Evolutionary conservation across 1,140 invertebrate species (phyloP).

Genomic region (Formica selysi): DNA sequence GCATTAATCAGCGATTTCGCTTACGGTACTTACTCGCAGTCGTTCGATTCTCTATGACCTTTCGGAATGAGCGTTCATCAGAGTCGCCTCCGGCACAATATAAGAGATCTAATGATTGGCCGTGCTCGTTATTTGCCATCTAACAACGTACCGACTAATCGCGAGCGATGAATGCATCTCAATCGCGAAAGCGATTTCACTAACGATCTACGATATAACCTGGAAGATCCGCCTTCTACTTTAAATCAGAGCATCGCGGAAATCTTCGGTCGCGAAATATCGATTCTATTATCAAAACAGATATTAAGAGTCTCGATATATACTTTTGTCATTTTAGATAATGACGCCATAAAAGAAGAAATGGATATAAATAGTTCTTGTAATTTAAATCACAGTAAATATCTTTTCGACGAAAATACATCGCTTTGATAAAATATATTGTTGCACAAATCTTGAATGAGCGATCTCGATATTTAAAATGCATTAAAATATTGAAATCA

Average conservation of each 20-base stretch:
- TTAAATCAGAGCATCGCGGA: background rate
- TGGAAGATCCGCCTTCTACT: conserved; percentile 20
- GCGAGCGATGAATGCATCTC: conserved; percentile 23
- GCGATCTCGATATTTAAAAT: too few species aligned
- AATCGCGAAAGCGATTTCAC: conserved; percentile 37
- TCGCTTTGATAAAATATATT: too few species aligned
- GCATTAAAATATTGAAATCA: too few species aligned
- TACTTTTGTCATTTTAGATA: background rate
- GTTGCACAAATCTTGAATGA: too few species aligned
- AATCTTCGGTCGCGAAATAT: background rate
- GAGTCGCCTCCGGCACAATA: conserved; percentile 10
- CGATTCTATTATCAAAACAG: conserved; percentile 17
- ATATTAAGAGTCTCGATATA: background rate
- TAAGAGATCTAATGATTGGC: conserved; percentile 39
- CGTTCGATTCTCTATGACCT: conserved; percentile 31
- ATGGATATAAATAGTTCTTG: background rate
- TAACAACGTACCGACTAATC: conserved; percentile 37
- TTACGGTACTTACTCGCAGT: conserved; percentile 17
- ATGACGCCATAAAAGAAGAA: background rate
- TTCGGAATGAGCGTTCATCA: background rate
- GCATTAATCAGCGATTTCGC: conserved; percentile 16
- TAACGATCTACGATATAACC: conserved; percentile 31
- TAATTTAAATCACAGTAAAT: background rate
- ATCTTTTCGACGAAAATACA: background rate
- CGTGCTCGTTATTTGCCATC: conserved; percentile 29